Conservation (phyloP, 2,797 vertebrate genomes). For the Platyrinchus mystaceus region DNA sequence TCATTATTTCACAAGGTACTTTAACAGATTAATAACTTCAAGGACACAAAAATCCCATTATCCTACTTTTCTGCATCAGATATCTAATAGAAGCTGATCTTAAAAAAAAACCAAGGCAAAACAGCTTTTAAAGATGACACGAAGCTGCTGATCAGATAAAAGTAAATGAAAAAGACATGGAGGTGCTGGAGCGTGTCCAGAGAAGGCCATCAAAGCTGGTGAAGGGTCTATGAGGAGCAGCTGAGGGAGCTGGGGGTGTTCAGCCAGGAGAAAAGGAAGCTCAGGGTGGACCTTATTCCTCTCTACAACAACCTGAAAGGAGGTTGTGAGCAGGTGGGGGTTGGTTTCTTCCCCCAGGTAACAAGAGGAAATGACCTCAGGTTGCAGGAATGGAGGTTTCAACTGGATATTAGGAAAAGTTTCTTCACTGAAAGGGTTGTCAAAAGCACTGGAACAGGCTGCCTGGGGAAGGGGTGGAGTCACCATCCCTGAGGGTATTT, state of each 20-base stretch:
- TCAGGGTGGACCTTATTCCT: neutral
- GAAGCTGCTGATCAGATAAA: neutral
- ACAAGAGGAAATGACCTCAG: neutral
- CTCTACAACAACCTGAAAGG: neutral
- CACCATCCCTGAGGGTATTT: neutral
- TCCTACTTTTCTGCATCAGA: neutral
- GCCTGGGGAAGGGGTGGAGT: neutral
- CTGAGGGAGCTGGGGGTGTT: neutral
- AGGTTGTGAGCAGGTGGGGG: accelerated
- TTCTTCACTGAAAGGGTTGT: neutral
- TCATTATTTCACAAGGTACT: neutral
- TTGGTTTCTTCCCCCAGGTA: neutral
- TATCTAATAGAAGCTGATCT: neutral
- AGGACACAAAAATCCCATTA: neutral
- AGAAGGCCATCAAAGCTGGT: neutral
- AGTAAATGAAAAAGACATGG: neutral
- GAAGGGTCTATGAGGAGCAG: neutral
- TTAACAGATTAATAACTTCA: neutral
- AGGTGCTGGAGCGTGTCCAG: neutral
- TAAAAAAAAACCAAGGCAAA: neutral
- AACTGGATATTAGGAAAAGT: neutral
- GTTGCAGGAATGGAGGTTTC: neutral
- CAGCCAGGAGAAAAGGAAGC: neutral
- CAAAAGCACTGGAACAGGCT: neutral
- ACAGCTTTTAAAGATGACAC: neutral